Base-by-base conservation (phyloP, 2,888 invertebrate genomes). In the Apotomis capreana region DNA sequence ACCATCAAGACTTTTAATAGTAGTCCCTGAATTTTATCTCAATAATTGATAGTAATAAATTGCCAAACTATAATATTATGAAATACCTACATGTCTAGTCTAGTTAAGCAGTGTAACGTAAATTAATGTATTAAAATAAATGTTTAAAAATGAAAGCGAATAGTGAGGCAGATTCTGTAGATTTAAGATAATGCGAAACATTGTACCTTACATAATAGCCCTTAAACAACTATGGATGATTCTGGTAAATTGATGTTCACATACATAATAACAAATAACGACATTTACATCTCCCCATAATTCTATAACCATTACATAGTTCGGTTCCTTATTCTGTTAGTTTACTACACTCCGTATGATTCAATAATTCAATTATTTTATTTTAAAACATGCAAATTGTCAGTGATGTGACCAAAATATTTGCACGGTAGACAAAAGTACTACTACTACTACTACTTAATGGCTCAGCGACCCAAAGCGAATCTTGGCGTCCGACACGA, bases 111-210 rank as follows among this genome's bases (percentile, higher is more conserved):
- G 58, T 57, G 54, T 68, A 75, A 59, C 55, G 63, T 69, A 70
- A 73, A 58, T n/a, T 62, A 69, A 36, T 55, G 60, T 76, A 76
- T 75, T 73, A 75, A 75, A 71, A 72, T 68, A 75, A 55, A 74
- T 54, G 51, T 68, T 68, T 73, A 79, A 83, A 87, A 81, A 87
- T 91, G 90, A 91, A 91, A 90, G 91, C 87, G 84, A 81, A 91
- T 90, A 91, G 91, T 91, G 91, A 90, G 91, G 84, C 81, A 80
- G 84, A 83, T 79, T 76, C 65, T 64, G 59, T 77, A 78, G 77
- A 26, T 55, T 46, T 69, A 74, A 74, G 74, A 72, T 72, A 70
- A 55, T 68, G 75, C 61, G 60, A 68, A 64, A 73, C 68, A 63
- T 75, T 80, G 80, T 76, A 78, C 71, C 71, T 71, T 55, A 71